Evolutionary conservation across 2,113 vertebrate genomes (phyloP).

Genomic region (Chloropsis cyanopogon): DNA sequence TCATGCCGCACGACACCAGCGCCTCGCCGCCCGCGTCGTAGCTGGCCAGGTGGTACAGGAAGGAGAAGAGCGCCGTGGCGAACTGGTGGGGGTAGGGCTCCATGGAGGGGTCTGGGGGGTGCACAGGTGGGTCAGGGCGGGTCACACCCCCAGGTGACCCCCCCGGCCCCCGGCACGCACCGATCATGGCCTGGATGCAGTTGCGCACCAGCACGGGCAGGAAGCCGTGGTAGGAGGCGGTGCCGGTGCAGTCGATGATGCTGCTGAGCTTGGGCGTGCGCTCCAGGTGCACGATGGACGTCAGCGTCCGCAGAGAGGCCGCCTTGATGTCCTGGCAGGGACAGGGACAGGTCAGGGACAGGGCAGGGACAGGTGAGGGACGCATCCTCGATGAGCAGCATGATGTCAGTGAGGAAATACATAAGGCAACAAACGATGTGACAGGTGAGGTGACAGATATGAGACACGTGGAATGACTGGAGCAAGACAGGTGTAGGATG

Average conservation of each 20-base stretch:
- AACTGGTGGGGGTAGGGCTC: constrained; percentile 97
- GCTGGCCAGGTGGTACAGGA: constrained; percentile 95
- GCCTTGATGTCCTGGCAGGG: constrained; percentile 91
- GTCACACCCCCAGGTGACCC: background rate
- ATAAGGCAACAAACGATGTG: too few species aligned
- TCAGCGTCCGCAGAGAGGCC: constrained; percentile 91
- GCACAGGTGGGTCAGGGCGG: background rate
- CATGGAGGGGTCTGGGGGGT: constrained; percentile 63
- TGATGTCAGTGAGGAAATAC: fast-evolving
- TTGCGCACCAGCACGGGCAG: constrained; percentile 92
- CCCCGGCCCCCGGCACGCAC: constrained; percentile 42
- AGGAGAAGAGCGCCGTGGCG: constrained; percentile 96
- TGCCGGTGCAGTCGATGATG: constrained; percentile 97
- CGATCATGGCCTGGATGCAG: constrained; percentile 98
- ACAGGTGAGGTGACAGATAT: too few species aligned
- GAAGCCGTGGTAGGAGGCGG: constrained; percentile 95
- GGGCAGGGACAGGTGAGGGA: background rate
- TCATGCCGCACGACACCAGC: constrained; percentile 96
- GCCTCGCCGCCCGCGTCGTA: constrained; percentile 96
- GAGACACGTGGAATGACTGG: too few species aligned
- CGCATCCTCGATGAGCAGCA: background rate
- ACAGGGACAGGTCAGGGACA: background rate
- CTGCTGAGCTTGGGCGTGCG: constrained; percentile 95
- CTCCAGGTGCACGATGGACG: constrained; percentile 94
- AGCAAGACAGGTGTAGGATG: fast-evolving